Percentiles rank a stretch among this genome's conserved stretches.
These are phyloP conservation scores for Plumapathes pennacea DNA, from an alignment of 92 coral and sea anemone genomes.

Conservation along the genomic window DNA sequence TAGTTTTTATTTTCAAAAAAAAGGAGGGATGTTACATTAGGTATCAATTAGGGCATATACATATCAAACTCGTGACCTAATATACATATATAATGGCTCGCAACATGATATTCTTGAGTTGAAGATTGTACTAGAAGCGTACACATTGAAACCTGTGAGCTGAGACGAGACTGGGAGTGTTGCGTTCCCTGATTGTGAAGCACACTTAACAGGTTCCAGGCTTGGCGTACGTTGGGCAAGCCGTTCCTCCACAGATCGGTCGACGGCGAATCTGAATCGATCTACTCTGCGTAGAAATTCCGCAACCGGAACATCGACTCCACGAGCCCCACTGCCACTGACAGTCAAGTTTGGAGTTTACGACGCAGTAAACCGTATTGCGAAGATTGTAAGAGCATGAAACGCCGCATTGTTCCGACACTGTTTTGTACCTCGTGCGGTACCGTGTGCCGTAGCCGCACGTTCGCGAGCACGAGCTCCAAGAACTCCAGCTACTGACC, in stretches of 20 bases:
- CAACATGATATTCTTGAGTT: no score
- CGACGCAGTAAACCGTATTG: neutral
- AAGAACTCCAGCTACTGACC: neutral
- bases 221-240: constrained; percentile 75
- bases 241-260: constrained; percentile 51
- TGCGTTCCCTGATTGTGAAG: no score
- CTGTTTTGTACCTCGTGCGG: neutral
- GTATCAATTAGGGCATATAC: no score
- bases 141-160: no score
- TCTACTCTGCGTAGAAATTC: constrained; percentile 54
- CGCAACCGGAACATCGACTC: constrained; percentile 66
- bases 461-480: constrained; percentile 9
- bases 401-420: constrained; percentile 9
- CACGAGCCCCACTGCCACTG: constrained; percentile 56
- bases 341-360: constrained; percentile 34
- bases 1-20: no score
- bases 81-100: no score
- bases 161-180: no score
- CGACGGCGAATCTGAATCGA: constrained; percentile 18
- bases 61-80: no score
- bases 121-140: no score
- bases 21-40: no score
- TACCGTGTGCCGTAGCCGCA: constrained; percentile 15
- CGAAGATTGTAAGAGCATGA: neutral
- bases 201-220: no score